Evolutionary conservation across 2,113 vertebrate species (phyloP).

Genomic region (Archilochus colubris): DNA sequence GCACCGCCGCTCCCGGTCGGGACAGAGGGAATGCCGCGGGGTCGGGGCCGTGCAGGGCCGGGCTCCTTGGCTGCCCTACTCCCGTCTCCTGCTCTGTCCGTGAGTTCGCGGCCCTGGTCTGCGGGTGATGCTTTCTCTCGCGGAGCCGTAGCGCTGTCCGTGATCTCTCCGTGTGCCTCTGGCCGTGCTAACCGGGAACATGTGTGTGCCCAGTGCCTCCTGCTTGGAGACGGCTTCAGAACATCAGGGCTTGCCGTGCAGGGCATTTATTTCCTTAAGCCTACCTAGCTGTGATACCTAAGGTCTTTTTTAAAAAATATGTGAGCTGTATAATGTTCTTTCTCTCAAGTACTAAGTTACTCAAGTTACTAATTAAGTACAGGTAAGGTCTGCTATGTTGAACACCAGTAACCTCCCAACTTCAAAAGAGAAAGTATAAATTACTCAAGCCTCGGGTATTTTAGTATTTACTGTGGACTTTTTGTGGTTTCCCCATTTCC

Average conservation of each 20-base stretch:
- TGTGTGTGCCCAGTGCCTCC: not conserved
- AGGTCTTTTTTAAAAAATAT: accelerated
- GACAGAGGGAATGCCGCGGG: not conserved
- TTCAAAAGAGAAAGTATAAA: not conserved
- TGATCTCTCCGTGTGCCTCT: not conserved
- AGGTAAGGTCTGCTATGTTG: not conserved
- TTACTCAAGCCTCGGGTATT: not conserved
- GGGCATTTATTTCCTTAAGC: not conserved
- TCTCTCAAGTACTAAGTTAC: not conserved
- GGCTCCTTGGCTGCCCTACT: accelerated
- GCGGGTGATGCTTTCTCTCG: not conserved
- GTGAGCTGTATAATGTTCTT: not conserved
- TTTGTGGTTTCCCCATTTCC: not conserved
- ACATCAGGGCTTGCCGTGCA: not conserved
- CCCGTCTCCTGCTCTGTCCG: too few relatives aligned
- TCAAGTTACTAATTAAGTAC: too few relatives aligned
- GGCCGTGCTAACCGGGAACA: not conserved
- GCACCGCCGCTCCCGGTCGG: too few relatives aligned
- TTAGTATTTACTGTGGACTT: not conserved
- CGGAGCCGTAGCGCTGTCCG: not conserved
- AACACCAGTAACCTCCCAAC: not conserved
- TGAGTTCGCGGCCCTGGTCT: not conserved
- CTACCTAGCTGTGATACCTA: accelerated
- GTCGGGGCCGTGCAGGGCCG: not conserved
- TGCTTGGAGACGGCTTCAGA: not conserved